A percentile compares a stretch with the other conserved stretches of the same genome.
phyloP scores from a whole-genome alignment of 1,140 invertebrate genomes.

The Plutomurus gul region DNA sequence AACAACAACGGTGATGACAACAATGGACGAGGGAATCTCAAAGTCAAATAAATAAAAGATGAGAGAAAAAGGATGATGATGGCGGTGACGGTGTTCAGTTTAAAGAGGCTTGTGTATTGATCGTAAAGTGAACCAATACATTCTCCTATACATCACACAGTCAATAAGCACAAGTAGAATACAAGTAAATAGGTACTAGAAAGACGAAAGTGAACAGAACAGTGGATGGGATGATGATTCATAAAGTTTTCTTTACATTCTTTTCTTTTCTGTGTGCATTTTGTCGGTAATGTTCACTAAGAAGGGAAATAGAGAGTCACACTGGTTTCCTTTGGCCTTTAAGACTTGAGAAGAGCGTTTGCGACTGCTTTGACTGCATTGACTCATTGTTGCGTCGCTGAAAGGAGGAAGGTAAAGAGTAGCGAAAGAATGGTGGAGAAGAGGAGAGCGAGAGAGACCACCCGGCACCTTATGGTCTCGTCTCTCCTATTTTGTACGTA shows the following conservation, averaged over 20 bases:
- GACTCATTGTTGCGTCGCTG: background rate
- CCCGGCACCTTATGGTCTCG: background rate
- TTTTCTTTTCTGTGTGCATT: background rate
- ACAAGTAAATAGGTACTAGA: background rate
- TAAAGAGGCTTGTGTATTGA: background rate
- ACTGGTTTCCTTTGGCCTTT: background rate
- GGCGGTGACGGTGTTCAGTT: background rate
- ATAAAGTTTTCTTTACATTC: background rate
- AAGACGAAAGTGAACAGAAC: background rate
- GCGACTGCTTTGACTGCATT: background rate
- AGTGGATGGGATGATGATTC: background rate
- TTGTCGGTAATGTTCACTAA: slow-evolving; percentile 11
- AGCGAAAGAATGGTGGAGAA: background rate
- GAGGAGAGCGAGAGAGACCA: background rate
- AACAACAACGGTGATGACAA: background rate
- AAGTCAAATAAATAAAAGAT: slow-evolving; percentile 8
- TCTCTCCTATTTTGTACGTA: background rate
- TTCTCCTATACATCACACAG: background rate
- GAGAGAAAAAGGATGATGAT: background rate
- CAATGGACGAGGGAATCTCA: background rate
- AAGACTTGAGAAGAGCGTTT: background rate
- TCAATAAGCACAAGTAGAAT: background rate
- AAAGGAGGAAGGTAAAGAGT: slow-evolving; percentile 4
- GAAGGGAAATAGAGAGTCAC: background rate
- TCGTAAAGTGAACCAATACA: background rate